Conservation (phyloP, 2,888 invertebrate species). For the Microctonus hyperodae region DNA sequence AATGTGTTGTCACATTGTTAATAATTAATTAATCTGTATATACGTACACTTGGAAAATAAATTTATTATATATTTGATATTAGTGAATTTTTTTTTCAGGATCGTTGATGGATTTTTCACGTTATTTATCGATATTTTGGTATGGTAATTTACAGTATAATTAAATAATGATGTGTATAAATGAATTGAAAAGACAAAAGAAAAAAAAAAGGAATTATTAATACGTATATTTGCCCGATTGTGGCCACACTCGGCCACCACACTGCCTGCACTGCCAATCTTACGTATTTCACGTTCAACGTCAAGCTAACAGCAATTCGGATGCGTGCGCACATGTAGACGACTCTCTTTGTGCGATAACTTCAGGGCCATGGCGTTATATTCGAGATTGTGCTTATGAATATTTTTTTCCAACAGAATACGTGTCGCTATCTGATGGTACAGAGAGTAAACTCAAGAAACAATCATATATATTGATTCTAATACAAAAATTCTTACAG, state of each 20-base stretch:
- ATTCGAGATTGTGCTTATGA: neutral
- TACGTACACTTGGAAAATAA: no score
- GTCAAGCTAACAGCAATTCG: slow-evolving; percentile 24
- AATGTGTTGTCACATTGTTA: no score
- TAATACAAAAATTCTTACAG: neutral
- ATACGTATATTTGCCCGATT: slow-evolving; percentile 42
- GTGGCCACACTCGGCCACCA: slow-evolving; percentile 49
- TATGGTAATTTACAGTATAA: slow-evolving; percentile 37
- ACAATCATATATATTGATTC: no score
- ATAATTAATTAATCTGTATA: no score
- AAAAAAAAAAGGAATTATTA: slow-evolving; percentile 40
- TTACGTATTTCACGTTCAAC: slow-evolving; percentile 39
- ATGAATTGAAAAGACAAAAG: no score
- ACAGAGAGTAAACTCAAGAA: neutral
- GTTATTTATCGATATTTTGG: neutral
- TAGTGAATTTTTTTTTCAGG: no score
- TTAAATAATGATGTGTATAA: neutral
- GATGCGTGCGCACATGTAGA: slow-evolving; percentile 35
- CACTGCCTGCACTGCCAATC: slow-evolving; percentile 48
- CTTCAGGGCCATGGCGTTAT: neutral
- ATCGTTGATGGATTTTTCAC: no score
- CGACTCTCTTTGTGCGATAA: neutral
- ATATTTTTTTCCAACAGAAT: no score
- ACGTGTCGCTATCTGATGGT: neutral
- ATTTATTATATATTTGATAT: no score